A percentile compares a stretch with the other conserved stretches of the same genome.
Evolutionary conservation across 2,797 vertebrate species (phyloP).

Genomic region (Lepilemur ruficaudatus): DNA sequence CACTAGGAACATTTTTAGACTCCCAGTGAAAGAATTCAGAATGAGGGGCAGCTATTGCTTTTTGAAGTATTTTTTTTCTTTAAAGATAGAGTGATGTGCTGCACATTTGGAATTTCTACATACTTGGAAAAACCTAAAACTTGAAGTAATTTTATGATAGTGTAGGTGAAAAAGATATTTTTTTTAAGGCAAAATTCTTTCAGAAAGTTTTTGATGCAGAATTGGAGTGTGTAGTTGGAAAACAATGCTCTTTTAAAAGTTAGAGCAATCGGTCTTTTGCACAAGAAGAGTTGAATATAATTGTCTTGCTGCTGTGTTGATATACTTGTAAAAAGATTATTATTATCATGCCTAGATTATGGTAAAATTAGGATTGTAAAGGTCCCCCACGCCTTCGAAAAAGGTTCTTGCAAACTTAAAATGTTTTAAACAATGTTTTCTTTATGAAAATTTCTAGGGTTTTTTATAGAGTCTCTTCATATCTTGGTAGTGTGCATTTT

Average conservation of each 20-base stretch:
- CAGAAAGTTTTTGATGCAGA: not conserved
- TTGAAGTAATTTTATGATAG: not conserved
- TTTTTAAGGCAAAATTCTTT: not conserved
- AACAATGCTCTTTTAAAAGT: not conserved
- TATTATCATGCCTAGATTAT: not conserved
- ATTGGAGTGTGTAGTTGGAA: too few species aligned
- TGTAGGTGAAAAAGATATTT: not conserved
- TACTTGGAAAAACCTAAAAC: not conserved
- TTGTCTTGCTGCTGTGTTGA: not conserved
- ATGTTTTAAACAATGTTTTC: not conserved
- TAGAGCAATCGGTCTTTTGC: not conserved
- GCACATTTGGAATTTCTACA: too few species aligned
- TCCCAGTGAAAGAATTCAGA: not conserved
- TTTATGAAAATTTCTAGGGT: not conserved
- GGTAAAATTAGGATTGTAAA: not conserved
- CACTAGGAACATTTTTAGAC: not conserved
- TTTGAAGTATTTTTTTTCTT: not conserved
- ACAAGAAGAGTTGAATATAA: not conserved
- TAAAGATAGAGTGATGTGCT: not conserved
- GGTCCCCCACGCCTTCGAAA: fast-evolving
- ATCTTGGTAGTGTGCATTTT: not conserved
- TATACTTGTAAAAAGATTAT: not conserved
- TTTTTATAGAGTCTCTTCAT: not conserved
- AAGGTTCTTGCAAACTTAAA: not conserved
- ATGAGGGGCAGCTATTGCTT: fast-evolving